A percentile compares a stretch with the other conserved stretches of the same genome.
These are phyloP conservation scores for Aurelia coerulea DNA, from an alignment of 30 jellyfish, hydroid and myxozoan genomes.

Conservation along the genomic window DNA sequence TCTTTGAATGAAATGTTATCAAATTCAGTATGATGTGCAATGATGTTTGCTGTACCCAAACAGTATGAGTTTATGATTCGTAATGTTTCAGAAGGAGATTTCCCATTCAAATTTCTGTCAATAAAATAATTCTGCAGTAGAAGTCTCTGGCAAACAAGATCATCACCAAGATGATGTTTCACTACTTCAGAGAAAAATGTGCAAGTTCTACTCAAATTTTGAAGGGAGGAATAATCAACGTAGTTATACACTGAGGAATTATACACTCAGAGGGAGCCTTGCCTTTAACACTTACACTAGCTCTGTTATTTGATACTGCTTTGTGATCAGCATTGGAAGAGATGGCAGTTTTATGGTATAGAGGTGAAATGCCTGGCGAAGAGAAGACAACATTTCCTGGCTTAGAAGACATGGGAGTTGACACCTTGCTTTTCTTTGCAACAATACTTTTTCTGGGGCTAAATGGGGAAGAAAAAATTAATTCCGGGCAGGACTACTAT, in stretches of 20 bases:
- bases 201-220: too few relatives aligned
- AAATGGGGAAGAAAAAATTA: background rate
- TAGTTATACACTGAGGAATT: too few relatives aligned
- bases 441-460: background rate
- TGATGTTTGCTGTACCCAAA: too few relatives aligned
- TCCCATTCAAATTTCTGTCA: constrained; percentile 12
- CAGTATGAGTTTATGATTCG: too few relatives aligned
- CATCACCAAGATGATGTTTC: background rate
- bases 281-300: too few relatives aligned
- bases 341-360: background rate
- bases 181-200: too few relatives aligned
- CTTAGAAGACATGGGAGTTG: constrained; percentile 13
- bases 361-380: constrained; percentile 20
- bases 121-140: background rate
- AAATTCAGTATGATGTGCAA: too few relatives aligned
- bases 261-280: too few relatives aligned
- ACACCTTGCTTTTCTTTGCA: constrained; percentile 14
- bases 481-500: background rate
- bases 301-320: background rate
- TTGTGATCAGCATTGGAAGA: background rate
- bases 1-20: too few relatives aligned
- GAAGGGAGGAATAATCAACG: too few relatives aligned
- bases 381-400: constrained; percentile 6
- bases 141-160: constrained; percentile 8
- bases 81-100: background rate